Evolutionary conservation across 2,888 invertebrate genomes (phyloP).

Genomic region (Drosophila subsilvestris): DNA sequence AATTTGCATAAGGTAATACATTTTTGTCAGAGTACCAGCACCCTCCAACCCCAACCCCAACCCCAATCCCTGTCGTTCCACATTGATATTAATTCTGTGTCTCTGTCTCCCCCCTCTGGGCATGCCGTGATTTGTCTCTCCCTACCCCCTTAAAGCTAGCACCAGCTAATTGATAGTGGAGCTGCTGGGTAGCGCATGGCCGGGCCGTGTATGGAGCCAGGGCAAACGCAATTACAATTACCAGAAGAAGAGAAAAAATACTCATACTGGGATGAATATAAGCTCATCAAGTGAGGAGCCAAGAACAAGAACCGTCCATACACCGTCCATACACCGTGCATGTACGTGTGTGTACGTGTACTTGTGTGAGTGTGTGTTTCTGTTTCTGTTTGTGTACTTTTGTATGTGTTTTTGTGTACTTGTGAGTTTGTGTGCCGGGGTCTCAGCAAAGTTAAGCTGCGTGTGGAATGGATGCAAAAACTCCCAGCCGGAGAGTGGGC

Average conservation of each 20-base stretch:
- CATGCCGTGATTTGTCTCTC: constrained; percentile 19
- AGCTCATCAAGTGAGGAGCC: constrained; percentile 55
- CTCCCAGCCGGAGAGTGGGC: constrained; percentile 14
- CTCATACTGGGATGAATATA: constrained; percentile 38
- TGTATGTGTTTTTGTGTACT: constrained; percentile 13
- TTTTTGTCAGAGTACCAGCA: not conserved
- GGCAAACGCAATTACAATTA: constrained; percentile 66
- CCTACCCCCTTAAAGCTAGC: not conserved
- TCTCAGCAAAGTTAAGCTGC: constrained; percentile 23
- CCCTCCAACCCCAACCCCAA: not conserved
- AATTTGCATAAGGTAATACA: not conserved
- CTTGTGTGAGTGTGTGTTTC: not conserved
- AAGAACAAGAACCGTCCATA: not conserved
- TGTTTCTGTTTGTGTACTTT: not conserved
- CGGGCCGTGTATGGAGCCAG: constrained; percentile 22
- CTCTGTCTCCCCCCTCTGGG: not conserved
- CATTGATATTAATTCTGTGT: not conserved
- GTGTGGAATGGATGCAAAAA: constrained; percentile 16
- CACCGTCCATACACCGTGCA: constrained; percentile 22
- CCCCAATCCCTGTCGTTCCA: not conserved
- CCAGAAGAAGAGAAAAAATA: constrained; percentile 54
- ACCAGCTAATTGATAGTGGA: constrained; percentile 62
- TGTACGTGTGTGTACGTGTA: constrained; percentile 12
- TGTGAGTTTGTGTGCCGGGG: constrained; percentile 8
- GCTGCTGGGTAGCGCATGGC: constrained; percentile 36